Base-by-base conservation (phyloP, 2,797 vertebrate species). In the Macrochelys suwanniensis region DNA sequence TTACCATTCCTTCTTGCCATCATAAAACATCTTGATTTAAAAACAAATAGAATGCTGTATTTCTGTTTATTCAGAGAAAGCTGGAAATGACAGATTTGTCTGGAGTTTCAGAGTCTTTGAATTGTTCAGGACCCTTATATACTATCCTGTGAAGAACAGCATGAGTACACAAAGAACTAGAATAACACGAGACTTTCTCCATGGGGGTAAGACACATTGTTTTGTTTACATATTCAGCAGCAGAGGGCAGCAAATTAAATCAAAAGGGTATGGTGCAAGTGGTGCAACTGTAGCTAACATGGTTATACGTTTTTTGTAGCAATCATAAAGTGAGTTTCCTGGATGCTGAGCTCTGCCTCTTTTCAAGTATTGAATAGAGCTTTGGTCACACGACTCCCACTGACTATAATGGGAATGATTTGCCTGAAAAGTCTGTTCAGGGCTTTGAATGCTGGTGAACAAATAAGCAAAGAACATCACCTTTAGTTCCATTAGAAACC, bases 171-270 rank as follows among this genome's bases (percentile, higher is more conserved):
- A 81, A 50, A n/a, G 79, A 80, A 84, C 56, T 26, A 42, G 68
- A 31, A 21, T 3, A 50, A 19, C 17, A n/a, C 2, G 17, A 68
- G 17, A 42, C 42, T 49, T 65, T 68, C 19, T 23, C 51, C 51
- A 17, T 0, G 26, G 13, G 12, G 15, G 1, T 21, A 42, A 10
- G 54, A 17, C 42, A 49, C 51, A 56, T 54, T 21, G 47, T 47
- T 90, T 45, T 42, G 78, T 89, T 91, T 90, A 59, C 42, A 45
- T 53, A 19, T 80, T 85, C 85, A 87, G 90, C 98, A 6, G 86
- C 83, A 98, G 98, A 98, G 98, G 98, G 97, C 98, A 98, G 98
- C 96, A 98, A 89, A 96, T 93, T 84, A 85, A 92, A 85, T 90
- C 90, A 82, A 37, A 83, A 89, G 7, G 50, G 76, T 47, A 6